Evolutionary conservation across 2,888 invertebrate species (phyloP).

Genomic region (Caenorhabditis wallacei): DNA sequence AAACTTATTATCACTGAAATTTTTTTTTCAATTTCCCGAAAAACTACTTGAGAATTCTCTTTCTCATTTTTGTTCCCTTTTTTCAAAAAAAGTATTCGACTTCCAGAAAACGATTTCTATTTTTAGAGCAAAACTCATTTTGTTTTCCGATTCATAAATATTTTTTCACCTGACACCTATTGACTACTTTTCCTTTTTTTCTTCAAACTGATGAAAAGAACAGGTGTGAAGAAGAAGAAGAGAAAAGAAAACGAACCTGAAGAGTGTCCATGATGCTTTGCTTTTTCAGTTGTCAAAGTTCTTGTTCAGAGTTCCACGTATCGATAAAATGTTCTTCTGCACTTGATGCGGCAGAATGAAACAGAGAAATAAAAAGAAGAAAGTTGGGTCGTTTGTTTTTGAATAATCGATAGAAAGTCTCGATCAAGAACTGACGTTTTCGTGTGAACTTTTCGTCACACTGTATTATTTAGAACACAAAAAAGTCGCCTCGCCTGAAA

Average conservation of each 20-base stretch:
- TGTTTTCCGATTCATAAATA: constrained; percentile 2
- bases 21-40: no score
- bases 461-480: constrained; percentile 50
- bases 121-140: background rate
- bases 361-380: constrained; percentile 2
- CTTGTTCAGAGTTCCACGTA: constrained; percentile 39
- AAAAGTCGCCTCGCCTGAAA: constrained; percentile 66
- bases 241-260: constrained; percentile 42
- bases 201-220: background rate
- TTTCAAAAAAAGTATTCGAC: no score
- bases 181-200: constrained; percentile 17
- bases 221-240: constrained; percentile 30
- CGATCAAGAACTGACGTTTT: constrained; percentile 58
- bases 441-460: constrained; percentile 69
- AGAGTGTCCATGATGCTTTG: constrained; percentile 39
- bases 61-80: no score
- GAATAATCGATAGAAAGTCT: constrained; percentile 46
- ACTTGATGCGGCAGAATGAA: constrained; percentile 67
- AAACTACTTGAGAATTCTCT: no score
- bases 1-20: no score
- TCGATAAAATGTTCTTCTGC: constrained; percentile 58
- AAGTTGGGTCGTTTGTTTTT: constrained; percentile 8
- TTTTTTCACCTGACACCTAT: constrained; percentile 18
- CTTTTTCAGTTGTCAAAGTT: constrained; percentile 38
- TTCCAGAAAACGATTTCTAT: background rate